A percentile compares a stretch with the other conserved stretches of the same genome.
Evolutionary conservation across 2,888 invertebrate species (phyloP).

Genomic region (Platycheirus albimanus): DNA sequence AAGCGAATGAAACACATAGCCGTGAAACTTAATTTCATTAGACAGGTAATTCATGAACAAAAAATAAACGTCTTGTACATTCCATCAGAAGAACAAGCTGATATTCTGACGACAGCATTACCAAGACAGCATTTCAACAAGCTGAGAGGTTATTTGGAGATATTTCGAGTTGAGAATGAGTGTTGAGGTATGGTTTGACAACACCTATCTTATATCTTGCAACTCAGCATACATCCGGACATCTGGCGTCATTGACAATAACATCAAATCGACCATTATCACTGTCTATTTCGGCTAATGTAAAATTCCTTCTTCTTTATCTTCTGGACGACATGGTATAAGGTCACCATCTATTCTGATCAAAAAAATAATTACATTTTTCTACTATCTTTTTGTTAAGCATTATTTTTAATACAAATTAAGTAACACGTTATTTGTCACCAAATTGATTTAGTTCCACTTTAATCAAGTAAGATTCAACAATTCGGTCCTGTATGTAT

Average conservation of each 20-base stretch:
- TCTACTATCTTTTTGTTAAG: too few species aligned
- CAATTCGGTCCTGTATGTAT: too few species aligned
- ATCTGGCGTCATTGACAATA: not conserved
- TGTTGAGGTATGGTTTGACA: not conserved
- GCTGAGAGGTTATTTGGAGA: not conserved
- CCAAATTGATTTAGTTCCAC: too few species aligned
- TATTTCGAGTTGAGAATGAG: not conserved
- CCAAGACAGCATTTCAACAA: not conserved
- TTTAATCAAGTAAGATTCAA: too few species aligned
- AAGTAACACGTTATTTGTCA: too few species aligned
- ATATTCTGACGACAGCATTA: not conserved
- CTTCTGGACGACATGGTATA: too few species aligned
- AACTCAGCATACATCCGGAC: not conserved
- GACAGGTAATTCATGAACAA: conserved; percentile 31
- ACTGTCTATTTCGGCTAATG: too few species aligned
- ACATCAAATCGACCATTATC: too few species aligned
- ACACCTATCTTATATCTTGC: not conserved
- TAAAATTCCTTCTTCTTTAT: too few species aligned
- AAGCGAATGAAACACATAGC: conserved; percentile 18
- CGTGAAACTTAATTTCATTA: conserved; percentile 51
- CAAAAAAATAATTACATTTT: too few species aligned
- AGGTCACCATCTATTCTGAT: too few species aligned
- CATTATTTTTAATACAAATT: too few species aligned
- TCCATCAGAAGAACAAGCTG: not conserved
- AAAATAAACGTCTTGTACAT: conserved; percentile 3